phyloP scores from a whole-genome alignment of 2,113 vertebrate genomes.

The Hemibagrus wyckioides region DNA sequence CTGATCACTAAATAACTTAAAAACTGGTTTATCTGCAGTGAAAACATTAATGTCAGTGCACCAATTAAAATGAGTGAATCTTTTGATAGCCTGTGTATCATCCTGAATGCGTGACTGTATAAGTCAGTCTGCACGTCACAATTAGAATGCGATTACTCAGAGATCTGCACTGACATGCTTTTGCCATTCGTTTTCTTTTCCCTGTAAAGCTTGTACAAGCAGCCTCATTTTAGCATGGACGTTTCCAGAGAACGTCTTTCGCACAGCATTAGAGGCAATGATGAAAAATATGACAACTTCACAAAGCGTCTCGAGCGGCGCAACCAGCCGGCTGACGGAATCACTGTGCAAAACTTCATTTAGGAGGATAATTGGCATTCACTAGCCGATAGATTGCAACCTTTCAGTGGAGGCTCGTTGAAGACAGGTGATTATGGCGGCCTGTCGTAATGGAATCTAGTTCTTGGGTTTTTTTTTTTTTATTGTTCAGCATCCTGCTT shows the following conservation, averaged over 20 bases:
- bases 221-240: background rate
- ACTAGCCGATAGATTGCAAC: constrained; percentile 54
- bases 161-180: constrained; percentile 19
- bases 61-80: constrained; percentile 2
- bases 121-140: constrained; percentile 11
- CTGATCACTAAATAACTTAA: background rate
- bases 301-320: constrained; percentile 43
- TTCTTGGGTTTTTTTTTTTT: background rate
- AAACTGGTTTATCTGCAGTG: background rate
- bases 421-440: constrained; percentile 52
- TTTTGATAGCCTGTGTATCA: background rate
- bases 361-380: constrained; percentile 52
- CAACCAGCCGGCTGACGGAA: constrained; percentile 38
- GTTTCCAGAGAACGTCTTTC: constrained; percentile 18
- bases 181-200: constrained; percentile 6
- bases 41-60: background rate
- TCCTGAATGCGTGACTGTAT: background rate
- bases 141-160: constrained; percentile 13
- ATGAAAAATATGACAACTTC: constrained; percentile 52
- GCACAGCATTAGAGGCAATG: constrained; percentile 38
- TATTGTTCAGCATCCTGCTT: background rate
- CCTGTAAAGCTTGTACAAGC: background rate
- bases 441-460: constrained; percentile 13
- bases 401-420: constrained; percentile 40
- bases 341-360: constrained; percentile 57